These are phyloP conservation scores for Folsomia manolachei DNA, from an alignment of 2,888 invertebrate species.

Conservation along the genomic window DNA sequence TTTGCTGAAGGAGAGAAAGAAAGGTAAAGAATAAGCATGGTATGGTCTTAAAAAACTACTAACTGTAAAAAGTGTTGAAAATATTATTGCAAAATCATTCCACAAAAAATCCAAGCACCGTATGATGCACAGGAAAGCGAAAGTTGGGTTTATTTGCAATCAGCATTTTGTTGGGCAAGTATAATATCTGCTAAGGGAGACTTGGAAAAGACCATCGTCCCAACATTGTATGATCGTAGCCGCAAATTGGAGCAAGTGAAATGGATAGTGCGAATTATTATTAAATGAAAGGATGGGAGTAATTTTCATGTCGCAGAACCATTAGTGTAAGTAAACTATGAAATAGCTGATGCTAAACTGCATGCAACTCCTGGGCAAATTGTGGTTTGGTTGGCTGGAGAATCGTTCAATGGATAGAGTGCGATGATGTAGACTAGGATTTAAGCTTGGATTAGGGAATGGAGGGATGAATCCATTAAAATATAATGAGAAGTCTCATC, in stretches of 20 bases:
- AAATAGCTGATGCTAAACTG: not conserved
- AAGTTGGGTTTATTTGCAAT: too few relatives aligned
- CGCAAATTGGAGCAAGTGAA: not conserved
- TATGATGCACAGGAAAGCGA: too few relatives aligned
- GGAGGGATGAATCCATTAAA: constrained; percentile 14
- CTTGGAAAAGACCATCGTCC: not conserved
- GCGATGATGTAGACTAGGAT: not conserved
- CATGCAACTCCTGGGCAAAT: not conserved
- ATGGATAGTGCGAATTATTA: constrained; percentile 8
- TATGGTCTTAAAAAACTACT: not conserved
- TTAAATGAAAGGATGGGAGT: not conserved
- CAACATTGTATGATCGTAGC: not conserved
- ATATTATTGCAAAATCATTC: not conserved
- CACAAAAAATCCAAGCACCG: not conserved
- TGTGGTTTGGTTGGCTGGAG: not conserved
- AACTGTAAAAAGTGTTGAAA: not conserved
- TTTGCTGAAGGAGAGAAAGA: not conserved
- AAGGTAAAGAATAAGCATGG: not conserved
- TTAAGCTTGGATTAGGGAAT: not conserved
- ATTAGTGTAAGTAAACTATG: constrained; percentile 5
- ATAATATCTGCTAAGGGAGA: constrained; percentile 2
- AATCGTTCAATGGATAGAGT: not conserved
- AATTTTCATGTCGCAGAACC: constrained; percentile 4
- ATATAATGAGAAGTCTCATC: constrained; percentile 21
- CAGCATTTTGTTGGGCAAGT: not conserved